Evolutionary conservation across 2,797 vertebrate genomes (phyloP), one percentile per base, ranked within the genome.

Genomic region (Coregonus sp.): DNA sequence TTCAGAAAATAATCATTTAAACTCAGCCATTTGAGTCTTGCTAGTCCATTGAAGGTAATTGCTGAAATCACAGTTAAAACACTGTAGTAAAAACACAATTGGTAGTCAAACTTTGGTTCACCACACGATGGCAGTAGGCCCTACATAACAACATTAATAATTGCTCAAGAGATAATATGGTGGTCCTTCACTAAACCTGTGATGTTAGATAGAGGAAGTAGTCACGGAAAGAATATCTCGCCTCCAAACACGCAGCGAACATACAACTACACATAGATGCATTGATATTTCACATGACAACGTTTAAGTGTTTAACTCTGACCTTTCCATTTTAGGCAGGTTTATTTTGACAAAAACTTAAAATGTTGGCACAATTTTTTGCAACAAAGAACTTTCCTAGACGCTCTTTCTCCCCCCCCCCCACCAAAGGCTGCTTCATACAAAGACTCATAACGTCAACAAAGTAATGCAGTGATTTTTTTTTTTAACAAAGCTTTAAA

Each of bases 11-110:
- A 16, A 14, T 20, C 54, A 25, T 50, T 71, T 35, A 47, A 51
- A 47, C 70, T 77, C 61, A 59, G 88, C 71, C 18, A 33, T 67
- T 75, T 80, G 51, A 75, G 65, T 59, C 11, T 18, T 61, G 15
- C 29, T 75, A 15, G 37, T 68, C 31, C 9, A 65, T 33, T 6
- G 50, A 68, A 68, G 63, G 65, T 51, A 18, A 73, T 47, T 47
- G 2, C 0, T 69, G 47, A 37, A 66, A 86, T 89, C 82, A 92
- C 92, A 93, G 91, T 87, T 93, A 93, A 93, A 94, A 94, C 92
- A 93, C 92, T 92, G 92, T 78, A 90, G 85, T 85, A 11, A 84
- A 80, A 84, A 79, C 40, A 33, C 31, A 80, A 71, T 73, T 66
- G 82, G 82, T 81, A 87, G 84, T 86, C 40, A 37, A 29, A 20